These are phyloP conservation scores for Pollenia angustigena DNA, from an alignment of 2,888 invertebrate genomes.

Conservation along the genomic window DNA sequence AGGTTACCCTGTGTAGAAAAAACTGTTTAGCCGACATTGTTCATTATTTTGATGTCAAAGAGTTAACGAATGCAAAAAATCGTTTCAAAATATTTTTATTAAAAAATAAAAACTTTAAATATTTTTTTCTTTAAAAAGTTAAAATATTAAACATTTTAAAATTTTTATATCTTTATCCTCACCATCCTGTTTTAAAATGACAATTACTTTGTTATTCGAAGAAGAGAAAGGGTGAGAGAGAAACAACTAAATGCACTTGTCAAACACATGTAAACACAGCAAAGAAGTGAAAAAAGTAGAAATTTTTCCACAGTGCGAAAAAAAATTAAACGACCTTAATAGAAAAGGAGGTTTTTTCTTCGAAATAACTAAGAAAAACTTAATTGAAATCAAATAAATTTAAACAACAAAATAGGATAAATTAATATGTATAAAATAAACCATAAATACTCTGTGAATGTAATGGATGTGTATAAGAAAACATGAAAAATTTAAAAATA, in stretches of 20 bases:
- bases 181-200: conserved; percentile 38
- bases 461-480: conserved; percentile 36
- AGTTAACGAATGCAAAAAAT: too few species aligned
- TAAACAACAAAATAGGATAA: not conserved
- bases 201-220: conserved; percentile 12
- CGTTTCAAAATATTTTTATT: too few species aligned
- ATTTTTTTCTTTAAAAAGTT: not conserved
- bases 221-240: not conserved
- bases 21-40: conserved; percentile 4
- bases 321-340: conserved; percentile 72
- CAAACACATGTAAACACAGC: conserved; percentile 69
- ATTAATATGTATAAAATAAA: not conserved
- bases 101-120: too few species aligned
- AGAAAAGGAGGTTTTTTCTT: conserved; percentile 27
- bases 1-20: not conserved
- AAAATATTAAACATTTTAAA: not conserved
- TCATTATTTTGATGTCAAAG: not conserved
- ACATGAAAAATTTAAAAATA: conserved; percentile 50
- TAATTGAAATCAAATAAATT: conserved; percentile 51
- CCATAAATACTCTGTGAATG: conserved; percentile 8
- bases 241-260: conserved; percentile 46
- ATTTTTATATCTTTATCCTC: not conserved
- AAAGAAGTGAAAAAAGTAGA: conserved; percentile 60
- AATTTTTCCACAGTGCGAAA: conserved; percentile 71
- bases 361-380: conserved; percentile 35